These are phyloP conservation scores for Xiphophorus hellerii DNA, from an alignment of 2,113 vertebrate genomes.

Conservation along the genomic window DNA sequence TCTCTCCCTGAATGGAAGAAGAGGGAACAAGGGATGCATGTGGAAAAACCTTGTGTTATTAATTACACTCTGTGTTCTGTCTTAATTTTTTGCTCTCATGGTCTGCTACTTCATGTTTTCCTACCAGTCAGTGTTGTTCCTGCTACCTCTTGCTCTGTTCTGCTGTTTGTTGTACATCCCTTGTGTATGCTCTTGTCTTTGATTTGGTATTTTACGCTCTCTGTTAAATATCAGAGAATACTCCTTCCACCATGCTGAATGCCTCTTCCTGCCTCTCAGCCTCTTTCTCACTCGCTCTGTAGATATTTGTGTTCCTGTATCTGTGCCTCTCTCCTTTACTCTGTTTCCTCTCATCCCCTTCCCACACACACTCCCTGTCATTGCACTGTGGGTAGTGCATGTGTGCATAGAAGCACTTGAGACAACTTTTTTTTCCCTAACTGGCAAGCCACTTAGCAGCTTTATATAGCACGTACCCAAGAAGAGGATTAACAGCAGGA, in stretches of 20 bases:
- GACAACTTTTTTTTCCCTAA: constrained; percentile 65
- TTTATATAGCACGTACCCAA: constrained; percentile 77
- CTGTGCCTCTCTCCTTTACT: constrained; percentile 46
- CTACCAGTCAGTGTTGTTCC: constrained; percentile 29
- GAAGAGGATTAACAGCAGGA: constrained; percentile 76
- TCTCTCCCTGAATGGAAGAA: constrained; percentile 38
- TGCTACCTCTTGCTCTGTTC: constrained; percentile 23
- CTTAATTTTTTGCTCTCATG: constrained; percentile 33
- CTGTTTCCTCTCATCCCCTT: constrained; percentile 61
- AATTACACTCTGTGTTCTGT: constrained; percentile 53
- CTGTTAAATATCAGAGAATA: constrained; percentile 52
- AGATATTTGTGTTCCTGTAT: constrained; percentile 64
- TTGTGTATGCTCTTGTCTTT: constrained; percentile 26
- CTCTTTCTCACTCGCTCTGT: constrained; percentile 47
- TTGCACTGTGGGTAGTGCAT: constrained; percentile 65
- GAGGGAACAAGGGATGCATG: constrained; percentile 53
- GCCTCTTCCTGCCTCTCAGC: constrained; percentile 34
- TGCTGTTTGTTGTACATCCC: constrained; percentile 44
- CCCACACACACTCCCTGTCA: constrained; percentile 64
- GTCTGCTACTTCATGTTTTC: constrained; percentile 18
- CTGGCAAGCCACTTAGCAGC: constrained; percentile 76
- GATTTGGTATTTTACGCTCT: constrained; percentile 45
- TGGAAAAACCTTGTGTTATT: constrained; percentile 45
- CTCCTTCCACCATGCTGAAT: constrained; percentile 40
- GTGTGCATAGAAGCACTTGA: constrained; percentile 67